phyloP scores from a whole-genome alignment of 2,797 vertebrate genomes.

The Thripadectes ignobilis region DNA sequence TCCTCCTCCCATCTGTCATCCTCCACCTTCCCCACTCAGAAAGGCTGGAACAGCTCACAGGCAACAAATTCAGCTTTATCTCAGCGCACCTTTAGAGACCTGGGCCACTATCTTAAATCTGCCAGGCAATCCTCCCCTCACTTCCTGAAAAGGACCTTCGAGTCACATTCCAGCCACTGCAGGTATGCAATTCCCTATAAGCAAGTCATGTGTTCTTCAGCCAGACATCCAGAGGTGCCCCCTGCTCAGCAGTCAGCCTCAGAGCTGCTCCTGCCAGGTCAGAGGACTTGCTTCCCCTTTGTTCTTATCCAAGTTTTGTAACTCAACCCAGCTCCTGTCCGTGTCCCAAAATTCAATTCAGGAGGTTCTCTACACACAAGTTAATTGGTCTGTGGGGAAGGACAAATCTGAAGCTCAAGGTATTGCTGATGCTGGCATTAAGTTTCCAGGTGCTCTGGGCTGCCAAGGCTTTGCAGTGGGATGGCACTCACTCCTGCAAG shows the following conservation, averaged over 20 bases:
- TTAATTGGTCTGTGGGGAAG: neutral
- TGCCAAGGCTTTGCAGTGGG: neutral
- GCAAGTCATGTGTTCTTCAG: neutral
- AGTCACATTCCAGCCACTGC: fast-evolving
- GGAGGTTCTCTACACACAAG: neutral
- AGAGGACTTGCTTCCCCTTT: neutral
- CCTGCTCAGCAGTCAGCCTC: neutral
- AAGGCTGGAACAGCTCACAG: neutral
- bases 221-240: neutral
- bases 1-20: neutral
- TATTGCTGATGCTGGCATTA: neutral
- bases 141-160: neutral
- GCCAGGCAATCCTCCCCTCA: neutral
- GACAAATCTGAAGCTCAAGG: neutral
- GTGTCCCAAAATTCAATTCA: neutral
- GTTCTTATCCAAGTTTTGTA: fast-evolving
- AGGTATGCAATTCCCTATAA: neutral
- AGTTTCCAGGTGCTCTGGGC: neutral
- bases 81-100: neutral
- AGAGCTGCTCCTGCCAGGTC: neutral
- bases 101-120: neutral
- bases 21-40: neutral
- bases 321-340: neutral
- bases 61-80: neutral
- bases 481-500: neutral